Base-by-base conservation (phyloP, 2,113 vertebrate species). In the Todiramphus saurophagus region DNA sequence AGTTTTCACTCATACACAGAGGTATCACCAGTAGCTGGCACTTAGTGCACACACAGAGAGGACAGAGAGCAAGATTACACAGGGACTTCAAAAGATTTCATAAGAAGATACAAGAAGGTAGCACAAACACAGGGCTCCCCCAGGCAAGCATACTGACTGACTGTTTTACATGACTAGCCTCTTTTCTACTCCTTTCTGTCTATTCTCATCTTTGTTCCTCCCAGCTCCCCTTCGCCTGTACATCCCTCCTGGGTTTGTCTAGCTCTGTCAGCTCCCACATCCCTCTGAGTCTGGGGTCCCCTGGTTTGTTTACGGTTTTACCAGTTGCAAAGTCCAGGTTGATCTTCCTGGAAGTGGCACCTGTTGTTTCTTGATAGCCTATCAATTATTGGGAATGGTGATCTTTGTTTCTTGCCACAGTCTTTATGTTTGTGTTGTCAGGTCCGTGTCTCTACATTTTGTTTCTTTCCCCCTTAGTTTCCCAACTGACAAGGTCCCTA, bases 161-260 rank as follows among this genome's bases (percentile, higher is more conserved):
- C 28, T 72, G 16, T 30, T 86, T 50, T 73, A 56, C 33, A 24
- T 0, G 0, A 8, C 3, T 1, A 1, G 11, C 15, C 41, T 76
- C 24, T 59, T 79, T 79, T 56, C 7, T 43, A 35, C 15, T 35
- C 7, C n/a, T 69, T 69, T 60, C 39, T 90, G 10, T 25, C 31
- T 82, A 5, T 46, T 70, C 31, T 11, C 14, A 43, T 28, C 46
- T 41, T 75, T 84, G 7, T 37, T 66, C 7, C 3, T n/a, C 17
- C 17, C 24, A 5, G 4, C 10, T 56, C 44, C 35, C 5, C 5
- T 55, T 87, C 24, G 19, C 5, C 21, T 56, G 30, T 31, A 41
- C n/a, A 18, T 48, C 21, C 24, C 24, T 87, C 37, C 20, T 0
- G 1, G 20, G 35, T 64, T 63, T 79, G 4, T 50, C 60, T 27